phyloP scores from a whole-genome alignment of 1,140 invertebrate species.

The Diabrotica undecimpunctata region DNA sequence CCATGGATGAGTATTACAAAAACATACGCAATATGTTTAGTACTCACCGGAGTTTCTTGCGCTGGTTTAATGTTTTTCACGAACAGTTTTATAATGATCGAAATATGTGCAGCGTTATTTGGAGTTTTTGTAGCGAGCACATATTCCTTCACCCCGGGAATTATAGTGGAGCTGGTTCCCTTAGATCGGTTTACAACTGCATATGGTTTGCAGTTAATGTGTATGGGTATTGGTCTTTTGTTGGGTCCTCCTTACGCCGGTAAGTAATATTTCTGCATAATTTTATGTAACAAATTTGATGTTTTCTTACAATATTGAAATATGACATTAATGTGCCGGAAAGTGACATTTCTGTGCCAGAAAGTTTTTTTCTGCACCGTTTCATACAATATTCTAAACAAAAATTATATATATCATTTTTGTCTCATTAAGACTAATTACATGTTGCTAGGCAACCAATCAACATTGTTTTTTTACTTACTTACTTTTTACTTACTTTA shows the following conservation, averaged over 20 bases:
- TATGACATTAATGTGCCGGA: too few species aligned
- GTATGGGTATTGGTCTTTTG: constrained; percentile 72
- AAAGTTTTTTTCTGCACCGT: too few species aligned
- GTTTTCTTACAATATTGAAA: too few species aligned
- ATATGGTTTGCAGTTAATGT: constrained; percentile 81
- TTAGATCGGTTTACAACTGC: constrained; percentile 80
- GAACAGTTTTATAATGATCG: constrained; percentile 57
- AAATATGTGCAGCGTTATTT: constrained; percentile 62
- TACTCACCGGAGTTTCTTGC: constrained; percentile 69
- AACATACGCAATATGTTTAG: constrained; percentile 73
- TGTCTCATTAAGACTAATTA: too few species aligned
- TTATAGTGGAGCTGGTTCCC: constrained; percentile 76
- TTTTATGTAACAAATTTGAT: too few species aligned
- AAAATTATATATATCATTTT: too few species aligned
- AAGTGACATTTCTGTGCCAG: too few species aligned
- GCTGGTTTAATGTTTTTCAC: constrained; percentile 67
- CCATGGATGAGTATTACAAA: constrained; percentile 80
- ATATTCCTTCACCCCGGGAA: constrained; percentile 84
- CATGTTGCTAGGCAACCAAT: too few species aligned
- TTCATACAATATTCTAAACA: too few species aligned
- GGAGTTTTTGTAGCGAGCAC: constrained; percentile 82
- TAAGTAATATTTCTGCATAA: constrained; percentile 29
- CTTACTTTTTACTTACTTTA: too few species aligned
- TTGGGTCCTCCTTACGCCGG: constrained; percentile 59
- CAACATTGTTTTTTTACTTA: too few species aligned